Evolutionary conservation across 2,113 vertebrate species (phyloP).

Genomic region (Cromileptes altivelis): DNA sequence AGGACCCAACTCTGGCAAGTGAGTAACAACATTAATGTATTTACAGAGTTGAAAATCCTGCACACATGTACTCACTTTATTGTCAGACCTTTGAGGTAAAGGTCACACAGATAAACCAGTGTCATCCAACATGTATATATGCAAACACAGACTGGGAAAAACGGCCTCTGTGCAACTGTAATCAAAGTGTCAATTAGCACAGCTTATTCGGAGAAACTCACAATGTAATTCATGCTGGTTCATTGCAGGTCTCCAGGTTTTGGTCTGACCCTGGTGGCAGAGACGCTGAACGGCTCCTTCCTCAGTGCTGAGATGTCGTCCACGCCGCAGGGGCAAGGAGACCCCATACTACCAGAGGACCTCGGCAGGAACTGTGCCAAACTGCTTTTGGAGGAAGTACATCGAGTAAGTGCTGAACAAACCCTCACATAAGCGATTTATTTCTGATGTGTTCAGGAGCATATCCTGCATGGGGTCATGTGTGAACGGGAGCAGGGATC

Average conservation of each 20-base stretch:
- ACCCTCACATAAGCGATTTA: not conserved
- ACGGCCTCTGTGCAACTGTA: not conserved
- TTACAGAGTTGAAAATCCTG: not conserved
- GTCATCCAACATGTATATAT: not conserved
- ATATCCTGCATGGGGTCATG: too few relatives aligned
- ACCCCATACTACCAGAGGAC: slow-evolving; percentile 91
- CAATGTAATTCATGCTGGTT: not conserved
- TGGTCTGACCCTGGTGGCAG: slow-evolving; percentile 92
- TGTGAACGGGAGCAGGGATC: too few relatives aligned
- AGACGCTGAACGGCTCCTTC: slow-evolving; percentile 91
- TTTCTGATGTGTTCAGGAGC: too few relatives aligned
- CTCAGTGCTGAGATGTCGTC: slow-evolving; percentile 94
- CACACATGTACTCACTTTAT: not conserved
- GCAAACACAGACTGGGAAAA: not conserved
- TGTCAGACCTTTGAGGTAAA: not conserved
- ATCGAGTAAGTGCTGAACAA: slow-evolving; percentile 87
- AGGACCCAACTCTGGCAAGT: slow-evolving; percentile 94
- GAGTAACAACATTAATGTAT: slow-evolving; percentile 71
- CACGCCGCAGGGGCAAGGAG: slow-evolving; percentile 92
- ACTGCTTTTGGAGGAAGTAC: slow-evolving; percentile 94
- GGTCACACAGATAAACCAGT: not conserved
- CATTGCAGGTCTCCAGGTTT: slow-evolving; percentile 93
- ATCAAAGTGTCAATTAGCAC: not conserved
- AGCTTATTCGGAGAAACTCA: not conserved
- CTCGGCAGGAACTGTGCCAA: slow-evolving; percentile 93